These are phyloP conservation scores for Caenorhabditis sp. DNA, from an alignment of 2,888 invertebrate genomes.

Conservation along the genomic window DNA sequence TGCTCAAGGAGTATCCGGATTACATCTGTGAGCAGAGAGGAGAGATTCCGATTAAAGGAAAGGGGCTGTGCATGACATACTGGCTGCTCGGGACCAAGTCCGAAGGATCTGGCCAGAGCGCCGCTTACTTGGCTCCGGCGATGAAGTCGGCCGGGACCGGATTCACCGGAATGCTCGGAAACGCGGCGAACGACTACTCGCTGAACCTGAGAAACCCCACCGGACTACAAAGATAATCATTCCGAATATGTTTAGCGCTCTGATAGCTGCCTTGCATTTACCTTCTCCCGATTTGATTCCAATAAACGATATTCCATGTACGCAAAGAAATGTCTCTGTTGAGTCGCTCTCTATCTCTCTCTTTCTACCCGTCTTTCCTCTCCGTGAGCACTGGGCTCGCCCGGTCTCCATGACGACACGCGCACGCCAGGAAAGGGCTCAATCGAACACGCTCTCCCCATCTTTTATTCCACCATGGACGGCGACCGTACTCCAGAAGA, in stretches of 20 bases:
- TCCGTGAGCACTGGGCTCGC: background rate
- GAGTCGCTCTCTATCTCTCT: background rate
- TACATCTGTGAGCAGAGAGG: conserved; percentile 71
- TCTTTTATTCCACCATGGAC: conserved; percentile 19
- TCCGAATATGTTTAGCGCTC: background rate
- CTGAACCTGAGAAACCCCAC: conserved; percentile 50
- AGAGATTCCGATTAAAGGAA: conserved; percentile 72
- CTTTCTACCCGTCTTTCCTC: too few relatives aligned
- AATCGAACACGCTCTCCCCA: too few relatives aligned
- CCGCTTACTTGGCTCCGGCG: conserved; percentile 53
- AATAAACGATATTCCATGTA: conserved; percentile 4
- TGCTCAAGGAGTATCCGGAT: conserved; percentile 70
- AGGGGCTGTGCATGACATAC: conserved; percentile 76
- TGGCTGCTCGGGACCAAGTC: conserved; percentile 72
- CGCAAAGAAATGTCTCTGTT: too few relatives aligned
- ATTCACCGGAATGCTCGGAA: conserved; percentile 57
- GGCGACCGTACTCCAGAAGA: conserved; percentile 48
- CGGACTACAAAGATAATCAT: conserved; percentile 49
- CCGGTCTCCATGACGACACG: background rate
- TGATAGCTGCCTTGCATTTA: conserved; percentile 15
- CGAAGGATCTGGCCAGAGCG: conserved; percentile 45
- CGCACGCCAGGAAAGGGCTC: too few relatives aligned
- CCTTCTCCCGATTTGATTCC: background rate
- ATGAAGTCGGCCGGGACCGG: conserved; percentile 42
- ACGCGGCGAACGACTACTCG: conserved; percentile 36